These are phyloP conservation scores for Siderastrea radians DNA, from an alignment of 92 coral and sea anemone genomes.

Conservation along the genomic window DNA sequence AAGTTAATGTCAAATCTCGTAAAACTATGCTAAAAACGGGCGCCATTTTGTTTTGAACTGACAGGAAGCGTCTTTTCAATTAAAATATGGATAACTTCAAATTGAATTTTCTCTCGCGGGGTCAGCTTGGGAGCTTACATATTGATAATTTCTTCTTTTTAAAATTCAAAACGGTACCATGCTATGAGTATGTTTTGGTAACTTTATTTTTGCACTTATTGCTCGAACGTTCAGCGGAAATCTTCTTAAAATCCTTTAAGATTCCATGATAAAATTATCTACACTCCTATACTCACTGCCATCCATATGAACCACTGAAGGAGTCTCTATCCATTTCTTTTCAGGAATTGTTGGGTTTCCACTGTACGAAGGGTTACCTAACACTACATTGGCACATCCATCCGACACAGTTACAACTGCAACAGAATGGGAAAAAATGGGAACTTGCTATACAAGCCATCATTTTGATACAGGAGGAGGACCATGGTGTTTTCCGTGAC, in stretches of 20 bases:
- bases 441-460: neutral
- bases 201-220: too few relatives aligned
- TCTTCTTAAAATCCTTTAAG: neutral
- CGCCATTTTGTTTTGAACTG: too few relatives aligned
- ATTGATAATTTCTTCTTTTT: too few relatives aligned
- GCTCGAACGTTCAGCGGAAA: too few relatives aligned
- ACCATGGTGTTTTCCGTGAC: neutral
- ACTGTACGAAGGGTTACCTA: neutral
- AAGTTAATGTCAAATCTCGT: too few relatives aligned
- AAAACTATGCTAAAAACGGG: too few relatives aligned
- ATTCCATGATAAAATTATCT: neutral
- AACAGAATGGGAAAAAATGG: neutral
- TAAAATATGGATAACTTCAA: too few relatives aligned
- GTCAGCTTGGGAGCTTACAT: too few relatives aligned
- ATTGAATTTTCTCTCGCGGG: too few relatives aligned
- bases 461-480: neutral
- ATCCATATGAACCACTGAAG: neutral
- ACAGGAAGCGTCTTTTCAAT: too few relatives aligned
- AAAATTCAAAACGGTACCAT: too few relatives aligned
- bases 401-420: neutral
- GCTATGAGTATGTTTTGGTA: too few relatives aligned
- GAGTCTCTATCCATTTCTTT: neutral
- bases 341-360: neutral
- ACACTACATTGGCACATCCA: neutral
- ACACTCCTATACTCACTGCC: neutral